Percentiles rank a stretch among this genome's conserved stretches.
Conservation (phyloP, 1,140 invertebrate species). For the Calosoma granatense region DNA sequence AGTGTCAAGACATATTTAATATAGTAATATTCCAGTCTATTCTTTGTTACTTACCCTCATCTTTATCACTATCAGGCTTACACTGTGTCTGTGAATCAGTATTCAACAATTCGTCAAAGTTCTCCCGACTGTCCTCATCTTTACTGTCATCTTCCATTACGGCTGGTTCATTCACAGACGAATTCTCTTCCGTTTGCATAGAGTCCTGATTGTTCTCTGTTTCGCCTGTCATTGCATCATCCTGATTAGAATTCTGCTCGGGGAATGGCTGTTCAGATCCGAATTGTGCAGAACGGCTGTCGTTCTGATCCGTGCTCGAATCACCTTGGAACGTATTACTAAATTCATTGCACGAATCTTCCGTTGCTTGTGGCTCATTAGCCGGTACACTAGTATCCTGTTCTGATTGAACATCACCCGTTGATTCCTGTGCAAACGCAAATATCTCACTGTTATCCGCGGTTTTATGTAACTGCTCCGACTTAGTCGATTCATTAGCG, state of each 20-base stretch:
- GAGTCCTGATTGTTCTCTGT: neutral
- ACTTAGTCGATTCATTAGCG: constrained; percentile 12
- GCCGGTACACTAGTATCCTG: constrained; percentile 10
- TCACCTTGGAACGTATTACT: constrained; percentile 13
- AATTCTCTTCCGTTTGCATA: neutral
- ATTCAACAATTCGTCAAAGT: neutral
- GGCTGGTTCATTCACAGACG: neutral
- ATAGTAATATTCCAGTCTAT: too few species aligned
- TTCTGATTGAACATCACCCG: neutral
- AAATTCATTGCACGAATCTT: constrained; percentile 9
- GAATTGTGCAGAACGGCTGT: neutral
- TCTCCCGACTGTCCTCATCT: neutral
- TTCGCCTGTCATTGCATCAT: neutral
- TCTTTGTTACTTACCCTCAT: neutral
- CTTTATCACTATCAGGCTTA: neutral
- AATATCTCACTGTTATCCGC: constrained; percentile 3
- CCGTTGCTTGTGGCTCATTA: constrained; percentile 2
- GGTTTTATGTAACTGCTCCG: neutral
- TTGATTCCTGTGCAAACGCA: constrained; percentile 8
- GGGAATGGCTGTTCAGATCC: neutral
- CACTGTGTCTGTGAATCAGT: neutral
- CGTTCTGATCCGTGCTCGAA: constrained; percentile 5
- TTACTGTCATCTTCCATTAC: neutral
- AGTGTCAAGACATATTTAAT: too few species aligned
- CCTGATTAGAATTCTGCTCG: neutral